Conservation (phyloP, 2,888 invertebrate genomes). For the Oscheius sp. region DNA sequence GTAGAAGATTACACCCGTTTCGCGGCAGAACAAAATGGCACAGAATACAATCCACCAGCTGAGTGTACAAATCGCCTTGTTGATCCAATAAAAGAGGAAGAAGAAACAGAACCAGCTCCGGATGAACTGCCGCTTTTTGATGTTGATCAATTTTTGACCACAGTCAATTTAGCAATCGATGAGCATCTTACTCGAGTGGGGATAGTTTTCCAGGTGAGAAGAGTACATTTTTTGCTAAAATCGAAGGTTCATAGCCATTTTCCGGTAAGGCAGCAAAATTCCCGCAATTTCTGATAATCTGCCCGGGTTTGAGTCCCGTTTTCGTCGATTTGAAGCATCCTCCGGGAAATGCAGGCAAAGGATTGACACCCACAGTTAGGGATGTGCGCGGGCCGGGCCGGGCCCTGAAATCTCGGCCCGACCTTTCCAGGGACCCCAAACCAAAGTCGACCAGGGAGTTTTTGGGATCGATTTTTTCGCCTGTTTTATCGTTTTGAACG, state of each 20-base stretch:
- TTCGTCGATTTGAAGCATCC: constrained; percentile 56
- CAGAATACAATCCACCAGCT: neutral
- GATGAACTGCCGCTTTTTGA: constrained; percentile 40
- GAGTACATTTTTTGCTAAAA: too few species aligned
- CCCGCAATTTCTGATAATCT: constrained; percentile 38
- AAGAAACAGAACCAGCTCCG: neutral
- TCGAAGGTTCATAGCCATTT: too few species aligned
- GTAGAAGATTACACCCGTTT: constrained; percentile 26
- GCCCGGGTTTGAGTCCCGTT: constrained; percentile 49
- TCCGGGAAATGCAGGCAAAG: constrained; percentile 48
- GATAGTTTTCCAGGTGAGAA: constrained; percentile 40
- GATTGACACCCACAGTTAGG: too few species aligned
- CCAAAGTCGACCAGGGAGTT: too few species aligned
- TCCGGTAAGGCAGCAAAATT: too few species aligned
- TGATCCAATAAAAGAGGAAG: neutral
- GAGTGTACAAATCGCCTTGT: neutral
- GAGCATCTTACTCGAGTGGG: constrained; percentile 51
- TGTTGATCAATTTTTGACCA: constrained; percentile 54
- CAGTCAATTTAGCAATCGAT: constrained; percentile 58
- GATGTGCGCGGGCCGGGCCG: too few species aligned
- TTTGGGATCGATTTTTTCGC: too few species aligned
- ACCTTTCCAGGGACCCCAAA: too few species aligned
- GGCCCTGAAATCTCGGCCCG: too few species aligned
- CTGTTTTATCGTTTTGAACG: too few species aligned
- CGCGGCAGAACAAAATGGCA: constrained; percentile 30